Evolutionary conservation across 2,113 vertebrate genomes (phyloP), one percentile per base, ranked within the genome.

Genomic region (Panthera leo): DNA sequence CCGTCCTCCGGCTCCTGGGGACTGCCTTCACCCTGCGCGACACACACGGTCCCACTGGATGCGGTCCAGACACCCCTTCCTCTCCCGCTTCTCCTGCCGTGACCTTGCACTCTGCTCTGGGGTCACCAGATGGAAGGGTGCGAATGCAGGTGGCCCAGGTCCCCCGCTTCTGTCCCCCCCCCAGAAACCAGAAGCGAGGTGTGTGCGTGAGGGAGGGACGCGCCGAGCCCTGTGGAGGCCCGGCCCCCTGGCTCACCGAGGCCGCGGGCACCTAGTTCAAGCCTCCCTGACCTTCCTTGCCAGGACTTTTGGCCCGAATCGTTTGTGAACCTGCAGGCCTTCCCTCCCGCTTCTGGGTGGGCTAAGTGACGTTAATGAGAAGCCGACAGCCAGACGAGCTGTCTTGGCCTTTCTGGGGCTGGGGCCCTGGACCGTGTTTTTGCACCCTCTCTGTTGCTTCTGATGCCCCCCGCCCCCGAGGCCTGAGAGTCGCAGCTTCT

Each of bases 11-110:
- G 1, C 61, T 42, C 61, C 12, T 25, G 31, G 68, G 1, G 1
- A 5, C n/a, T 14, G 7, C 25, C 36, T 31, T 53, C 16, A 18
- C 9, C 23, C 25, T 23, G 55, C 7, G 3, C 16, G 34, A 39
- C 13, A 2, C 18, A 7, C 16, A 1, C 2, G 4, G 67, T 34
- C 51, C n/a, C 1, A 0, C 34, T 51, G 7, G 0, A 3, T 1
- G 9, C 25, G 36, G 65, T 21, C 79, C 7, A 48, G 10, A 14
- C 0, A 0, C 27, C 16, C 53, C 53, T 45, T 29, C 45, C 42
- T 71, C 55, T 27, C 45, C 29, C 3, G 2, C 7, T 8, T 8
- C 39, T 70, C 36, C 23, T 8, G n/a, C 25, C 76, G 63, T 53
- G 19, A 34, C 16, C 48, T 29, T 3, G 0, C 3, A 1, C 48